phyloP scores from a whole-genome alignment of 2,888 invertebrate genomes.

The Frankliniella fusca region DNA sequence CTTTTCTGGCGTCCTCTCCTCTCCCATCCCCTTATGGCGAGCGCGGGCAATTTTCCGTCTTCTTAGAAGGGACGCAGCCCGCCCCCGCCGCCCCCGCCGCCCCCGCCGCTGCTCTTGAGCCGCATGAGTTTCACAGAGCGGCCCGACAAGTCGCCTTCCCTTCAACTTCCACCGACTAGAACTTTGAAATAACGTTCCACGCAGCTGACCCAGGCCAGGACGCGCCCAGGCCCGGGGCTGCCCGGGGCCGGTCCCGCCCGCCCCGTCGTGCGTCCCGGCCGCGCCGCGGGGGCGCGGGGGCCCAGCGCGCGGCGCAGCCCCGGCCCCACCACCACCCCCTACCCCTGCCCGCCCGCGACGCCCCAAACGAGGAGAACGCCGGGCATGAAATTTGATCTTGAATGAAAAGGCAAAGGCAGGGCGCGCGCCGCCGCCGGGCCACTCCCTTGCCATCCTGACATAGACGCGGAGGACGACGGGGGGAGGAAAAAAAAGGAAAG shows the following conservation, averaged over 20 bases:
- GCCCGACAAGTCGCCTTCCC: background rate
- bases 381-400: conserved; percentile 1
- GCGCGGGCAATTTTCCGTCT: too few relatives aligned
- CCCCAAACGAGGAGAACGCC: conserved; percentile 2
- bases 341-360: background rate
- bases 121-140: background rate
- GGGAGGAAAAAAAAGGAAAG: background rate
- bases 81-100: background rate
- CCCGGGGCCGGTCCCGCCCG: background rate
- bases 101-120: background rate
- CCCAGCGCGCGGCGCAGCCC: background rate
- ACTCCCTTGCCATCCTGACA: background rate
- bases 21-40: too few relatives aligned
- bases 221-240: background rate
- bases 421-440: background rate
- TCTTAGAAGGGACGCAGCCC: too few relatives aligned
- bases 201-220: background rate
- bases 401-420: conserved; percentile 2
- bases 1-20: too few relatives aligned
- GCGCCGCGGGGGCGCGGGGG: background rate
- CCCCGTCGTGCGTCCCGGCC: background rate
- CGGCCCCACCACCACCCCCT: background rate
- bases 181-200: conserved; percentile 15
- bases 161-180: conserved; percentile 12
- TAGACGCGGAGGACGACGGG: background rate